Evolutionary conservation across 2,797 vertebrate species (phyloP).

Genomic region (Phaenicophaeus curvirostris): DNA sequence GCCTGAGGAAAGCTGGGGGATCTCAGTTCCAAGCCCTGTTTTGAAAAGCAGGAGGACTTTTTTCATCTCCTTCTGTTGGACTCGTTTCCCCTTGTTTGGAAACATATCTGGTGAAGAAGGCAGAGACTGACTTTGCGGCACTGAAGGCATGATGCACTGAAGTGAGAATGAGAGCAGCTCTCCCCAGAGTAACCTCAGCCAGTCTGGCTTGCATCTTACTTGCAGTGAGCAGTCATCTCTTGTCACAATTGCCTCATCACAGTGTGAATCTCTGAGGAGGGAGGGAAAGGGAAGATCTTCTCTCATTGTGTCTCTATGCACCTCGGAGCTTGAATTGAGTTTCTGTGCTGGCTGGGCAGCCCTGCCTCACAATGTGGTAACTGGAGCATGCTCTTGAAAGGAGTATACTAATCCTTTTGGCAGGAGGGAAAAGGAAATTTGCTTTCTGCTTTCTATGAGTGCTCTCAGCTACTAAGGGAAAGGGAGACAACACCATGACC

Average conservation of each 20-base stretch:
- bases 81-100: background rate
- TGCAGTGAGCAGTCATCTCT: background rate
- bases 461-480: background rate
- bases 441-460: background rate
- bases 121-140: background rate
- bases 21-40: background rate
- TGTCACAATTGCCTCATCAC: background rate
- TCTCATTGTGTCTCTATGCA: fast-evolving
- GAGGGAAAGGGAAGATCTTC: background rate
- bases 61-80: background rate
- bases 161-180: background rate
- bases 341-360: background rate
- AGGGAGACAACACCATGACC: background rate
- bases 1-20: background rate
- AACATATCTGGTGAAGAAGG: background rate
- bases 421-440: background rate
- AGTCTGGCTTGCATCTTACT: background rate
- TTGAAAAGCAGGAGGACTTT: background rate
- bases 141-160: background rate
- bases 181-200: background rate
- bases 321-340: fast-evolving
- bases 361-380: background rate
- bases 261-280: background rate
- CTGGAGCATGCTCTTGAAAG: background rate
- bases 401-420: background rate